These are phyloP conservation scores for Enteromius trimaculatus DNA, from an alignment of 2,797 vertebrate genomes.

Conservation along the genomic window DNA sequence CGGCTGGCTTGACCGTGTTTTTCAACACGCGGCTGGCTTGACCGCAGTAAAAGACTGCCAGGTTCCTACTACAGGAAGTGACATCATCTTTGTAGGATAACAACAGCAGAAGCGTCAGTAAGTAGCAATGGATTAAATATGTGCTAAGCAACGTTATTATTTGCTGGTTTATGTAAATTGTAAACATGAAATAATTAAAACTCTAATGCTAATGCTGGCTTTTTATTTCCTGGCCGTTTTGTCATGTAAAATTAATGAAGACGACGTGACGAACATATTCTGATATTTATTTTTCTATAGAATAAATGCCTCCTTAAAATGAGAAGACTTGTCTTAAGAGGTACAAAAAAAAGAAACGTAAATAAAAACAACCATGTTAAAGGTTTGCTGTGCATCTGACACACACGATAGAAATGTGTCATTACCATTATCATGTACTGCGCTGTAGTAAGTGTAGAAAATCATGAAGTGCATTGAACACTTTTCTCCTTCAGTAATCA, in stretches of 20 bases:
- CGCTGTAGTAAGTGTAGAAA: neutral
- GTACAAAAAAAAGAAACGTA: neutral
- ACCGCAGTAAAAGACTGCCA: too few species aligned
- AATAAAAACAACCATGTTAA: neutral
- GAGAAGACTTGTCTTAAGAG: neutral
- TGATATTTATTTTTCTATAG: neutral
- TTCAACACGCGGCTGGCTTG: too few species aligned
- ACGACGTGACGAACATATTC: neutral
- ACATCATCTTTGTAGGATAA: neutral
- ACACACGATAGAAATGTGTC: neutral
- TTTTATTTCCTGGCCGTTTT: neutral
- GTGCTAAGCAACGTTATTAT: neutral
- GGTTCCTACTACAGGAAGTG: conserved; percentile 3
- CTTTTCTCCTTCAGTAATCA: neutral
- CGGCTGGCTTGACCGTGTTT: too few species aligned
- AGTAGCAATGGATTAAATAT: neutral
- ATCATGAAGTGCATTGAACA: neutral
- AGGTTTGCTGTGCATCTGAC: neutral
- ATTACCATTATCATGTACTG: neutral
- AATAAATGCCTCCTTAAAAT: neutral
- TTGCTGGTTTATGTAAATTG: too few species aligned
- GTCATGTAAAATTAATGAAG: neutral
- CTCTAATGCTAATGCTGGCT: neutral
- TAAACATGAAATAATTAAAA: neutral
- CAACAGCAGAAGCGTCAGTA: neutral